phyloP scores from a whole-genome alignment of 1,140 invertebrate genomes.

The Calycopis cecrops region DNA sequence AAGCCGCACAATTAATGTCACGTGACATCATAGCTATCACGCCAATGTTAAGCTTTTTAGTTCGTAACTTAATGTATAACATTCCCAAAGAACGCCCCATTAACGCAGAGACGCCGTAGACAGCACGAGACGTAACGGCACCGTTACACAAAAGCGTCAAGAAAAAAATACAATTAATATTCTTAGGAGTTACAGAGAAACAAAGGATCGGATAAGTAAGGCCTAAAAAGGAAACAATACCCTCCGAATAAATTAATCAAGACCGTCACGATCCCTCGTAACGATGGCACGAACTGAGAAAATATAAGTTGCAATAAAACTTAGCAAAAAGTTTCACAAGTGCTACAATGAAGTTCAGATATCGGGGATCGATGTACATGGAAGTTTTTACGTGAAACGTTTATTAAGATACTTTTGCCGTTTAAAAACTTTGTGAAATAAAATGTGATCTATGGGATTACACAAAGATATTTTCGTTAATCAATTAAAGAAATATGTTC shows the following conservation, averaged over 20 bases:
- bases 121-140: no score
- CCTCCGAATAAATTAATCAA: slow-evolving; percentile 54
- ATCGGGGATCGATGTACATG: slow-evolving; percentile 38
- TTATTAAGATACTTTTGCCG: slow-evolving; percentile 16
- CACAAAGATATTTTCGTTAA: no score
- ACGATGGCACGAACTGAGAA: slow-evolving; percentile 52
- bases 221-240: slow-evolving; percentile 32
- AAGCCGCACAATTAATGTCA: no score
- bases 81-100: no score
- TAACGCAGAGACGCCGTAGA: no score
- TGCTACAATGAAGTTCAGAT: slow-evolving; percentile 42
- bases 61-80: no score
- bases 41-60: no score
- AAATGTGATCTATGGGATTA: no score
- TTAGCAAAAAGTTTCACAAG: slow-evolving; percentile 31
- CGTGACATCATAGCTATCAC: no score
- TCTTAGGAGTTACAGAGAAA: slow-evolving; percentile 22
- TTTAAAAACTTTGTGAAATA: no score
- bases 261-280: slow-evolving; percentile 52
- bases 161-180: slow-evolving; percentile 14
- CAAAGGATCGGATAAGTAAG: slow-evolving; percentile 26
- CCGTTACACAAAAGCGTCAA: no score
- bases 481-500: no score
- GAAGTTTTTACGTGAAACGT: slow-evolving; percentile 32
- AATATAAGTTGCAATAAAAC: slow-evolving; percentile 44